Base-by-base conservation (phyloP, 2,113 vertebrate species). In the Delphinapterus leucas region DNA sequence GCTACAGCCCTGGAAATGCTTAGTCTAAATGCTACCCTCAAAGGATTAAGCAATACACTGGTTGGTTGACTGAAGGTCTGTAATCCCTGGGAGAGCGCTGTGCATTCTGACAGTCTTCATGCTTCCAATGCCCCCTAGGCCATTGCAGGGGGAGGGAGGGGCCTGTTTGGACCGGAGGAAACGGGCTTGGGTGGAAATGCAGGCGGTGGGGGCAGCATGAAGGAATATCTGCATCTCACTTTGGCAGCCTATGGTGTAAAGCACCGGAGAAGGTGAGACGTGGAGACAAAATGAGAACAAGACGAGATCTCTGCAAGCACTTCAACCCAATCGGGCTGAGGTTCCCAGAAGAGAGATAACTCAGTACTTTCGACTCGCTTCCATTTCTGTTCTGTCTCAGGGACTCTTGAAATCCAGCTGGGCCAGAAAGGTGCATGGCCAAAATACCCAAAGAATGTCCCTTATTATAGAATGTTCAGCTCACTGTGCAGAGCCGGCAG, bases 401-500 rank as follows among this genome's bases (percentile, higher is more conserved):
- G 86, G 93, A 93, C 88, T 95, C 61, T 90, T 94, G 92, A 96
- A 97, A 95, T 97, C 92, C 83, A 97, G 81, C 68, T 90, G 79
- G 79, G 74, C 82, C 23, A 25, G 18, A 86, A 97, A 97, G 96
- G 96, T 96, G 13, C 71, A 8, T 53, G 26, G 65, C 93, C 95
- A 97, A 97, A 96, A 87, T 55, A 98, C 96, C 76, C 83, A 63
- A 97, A 88, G 95, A 97, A 98, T 97, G 95, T 79, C 83, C 96
- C 86, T 67, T 96, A 79, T 71, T 88, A 77, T 83, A 92, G 84
- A 81, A 90, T 60, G 41, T 82, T 94, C 84, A 70, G 76, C 49
- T 71, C 41, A 53, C 60, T 79, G 82, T 79, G 44, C 61, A 93
- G 80, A 74, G 95, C 76, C 17, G 81, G 93, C 61, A 96, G 96